A percentile compares a stretch with the other conserved stretches of the same genome.
phyloP scores from a whole-genome alignment of 1,140 invertebrate genomes.

The Schmidtea mediterranea region DNA sequence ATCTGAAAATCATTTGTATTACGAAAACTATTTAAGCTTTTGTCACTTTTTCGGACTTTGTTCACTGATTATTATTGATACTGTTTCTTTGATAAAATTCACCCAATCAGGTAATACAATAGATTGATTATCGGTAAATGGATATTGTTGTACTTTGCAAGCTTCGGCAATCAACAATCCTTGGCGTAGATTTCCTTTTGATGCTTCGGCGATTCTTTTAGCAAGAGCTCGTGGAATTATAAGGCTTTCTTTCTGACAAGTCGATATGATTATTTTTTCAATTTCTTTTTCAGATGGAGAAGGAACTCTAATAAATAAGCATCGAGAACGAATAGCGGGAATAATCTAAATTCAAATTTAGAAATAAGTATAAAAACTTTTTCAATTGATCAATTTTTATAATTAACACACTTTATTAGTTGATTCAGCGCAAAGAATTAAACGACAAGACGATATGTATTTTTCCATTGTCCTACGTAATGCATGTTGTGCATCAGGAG shows the following conservation, averaged over 20 bases:
- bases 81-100: constrained; percentile 55
- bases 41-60: constrained; percentile 47
- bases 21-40: constrained; percentile 16
- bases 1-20: constrained; percentile 13
- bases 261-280: constrained; percentile 31
- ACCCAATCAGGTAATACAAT: constrained; percentile 75
- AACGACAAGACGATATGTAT: constrained; percentile 68
- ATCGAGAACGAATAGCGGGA: constrained; percentile 73
- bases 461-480: constrained; percentile 95
- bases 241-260: constrained; percentile 60
- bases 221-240: constrained; percentile 48
- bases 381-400: constrained; percentile 53
- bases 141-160: constrained; percentile 56
- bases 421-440: constrained; percentile 78
- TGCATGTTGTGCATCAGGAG: constrained; percentile 88
- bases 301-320: constrained; percentile 59
- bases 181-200: constrained; percentile 62
- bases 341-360: constrained; percentile 57
- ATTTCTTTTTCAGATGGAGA: constrained; percentile 49
- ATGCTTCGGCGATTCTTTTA: constrained; percentile 44
- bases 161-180: constrained; percentile 78
- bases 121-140: constrained; percentile 44
- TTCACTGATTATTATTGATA: constrained; percentile 53
- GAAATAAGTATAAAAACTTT: constrained; percentile 47
- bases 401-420: constrained; percentile 54